A percentile compares a stretch with the other conserved stretches of the same genome.
These are phyloP conservation scores for Cercopithecus mona DNA, from an alignment of 2,113 vertebrate species.

Conservation along the genomic window DNA sequence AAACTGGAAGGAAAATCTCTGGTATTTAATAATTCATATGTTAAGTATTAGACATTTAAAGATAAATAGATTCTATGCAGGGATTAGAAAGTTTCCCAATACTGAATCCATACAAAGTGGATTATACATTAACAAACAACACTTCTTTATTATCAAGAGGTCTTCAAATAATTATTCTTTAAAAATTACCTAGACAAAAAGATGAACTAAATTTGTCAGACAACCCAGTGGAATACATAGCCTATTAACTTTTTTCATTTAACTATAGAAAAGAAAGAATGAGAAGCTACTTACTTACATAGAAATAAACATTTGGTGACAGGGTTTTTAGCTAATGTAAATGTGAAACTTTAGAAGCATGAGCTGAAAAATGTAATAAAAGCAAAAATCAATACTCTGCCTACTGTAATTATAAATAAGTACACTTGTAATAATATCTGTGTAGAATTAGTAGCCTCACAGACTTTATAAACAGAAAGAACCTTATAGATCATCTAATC, in stretches of 20 bases:
- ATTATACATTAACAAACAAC: not conserved
- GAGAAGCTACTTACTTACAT: not conserved
- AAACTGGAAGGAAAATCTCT: constrained; percentile 33
- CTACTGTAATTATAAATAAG: not conserved
- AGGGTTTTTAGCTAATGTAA: constrained; percentile 35
- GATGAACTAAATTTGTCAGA: not conserved
- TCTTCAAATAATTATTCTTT: constrained; percentile 19
- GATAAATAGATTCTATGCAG: not conserved
- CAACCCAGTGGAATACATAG: not conserved
- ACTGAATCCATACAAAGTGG: constrained; percentile 17
- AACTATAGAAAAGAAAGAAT: constrained; percentile 42
- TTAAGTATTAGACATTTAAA: constrained; percentile 23
- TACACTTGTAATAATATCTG: not conserved
- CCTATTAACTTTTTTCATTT: not conserved
- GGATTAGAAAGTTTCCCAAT: not conserved
- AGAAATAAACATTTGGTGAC: constrained; percentile 34
- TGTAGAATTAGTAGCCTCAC: not conserved
- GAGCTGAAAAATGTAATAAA: constrained; percentile 17
- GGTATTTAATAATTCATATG: constrained; percentile 28
- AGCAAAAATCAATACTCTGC: not conserved
- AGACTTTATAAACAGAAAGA: not conserved
- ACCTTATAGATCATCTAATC: not conserved
- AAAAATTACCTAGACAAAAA: constrained; percentile 23
- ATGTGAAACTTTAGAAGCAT: not conserved
- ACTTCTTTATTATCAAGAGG: not conserved